Percentiles rank a stretch among this genome's conserved stretches.
Evolutionary conservation across 2,113 vertebrate genomes (phyloP).

Genomic region (Anolis sagrei): DNA sequence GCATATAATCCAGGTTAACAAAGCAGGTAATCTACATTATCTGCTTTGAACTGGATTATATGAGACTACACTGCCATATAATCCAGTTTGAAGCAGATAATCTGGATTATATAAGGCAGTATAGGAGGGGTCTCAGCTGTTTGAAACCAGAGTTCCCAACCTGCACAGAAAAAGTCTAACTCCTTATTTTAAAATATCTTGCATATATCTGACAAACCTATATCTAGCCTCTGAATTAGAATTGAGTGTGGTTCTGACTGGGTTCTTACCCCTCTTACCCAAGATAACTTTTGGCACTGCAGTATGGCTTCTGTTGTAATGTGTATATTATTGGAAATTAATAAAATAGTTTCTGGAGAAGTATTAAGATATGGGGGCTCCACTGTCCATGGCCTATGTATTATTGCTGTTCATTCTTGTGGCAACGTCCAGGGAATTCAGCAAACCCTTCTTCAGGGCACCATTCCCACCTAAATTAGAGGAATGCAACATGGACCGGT

Average conservation of each 20-base stretch:
- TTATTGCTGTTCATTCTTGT: background rate
- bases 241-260: no score
- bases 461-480: background rate
- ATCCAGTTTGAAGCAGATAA: no score
- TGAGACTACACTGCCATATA: no score
- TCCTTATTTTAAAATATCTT: conserved; percentile 30
- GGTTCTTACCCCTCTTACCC: no score
- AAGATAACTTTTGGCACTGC: background rate
- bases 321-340: background rate
- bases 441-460: background rate
- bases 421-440: background rate
- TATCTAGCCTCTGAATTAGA: background rate
- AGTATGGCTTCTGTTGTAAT: no score
- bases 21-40: no score
- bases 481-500: background rate
- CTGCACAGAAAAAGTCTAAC: conserved; percentile 47
- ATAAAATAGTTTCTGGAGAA: background rate
- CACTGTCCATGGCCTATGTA: background rate
- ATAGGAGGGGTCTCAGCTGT: background rate
- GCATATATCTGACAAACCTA: no score
- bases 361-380: background rate
- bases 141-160: conserved; percentile 30
- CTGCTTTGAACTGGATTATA: no score
- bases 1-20: no score
- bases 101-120: no score